Conservation (phyloP, 2,113 vertebrate species). For the Pedetes capensis region DNA sequence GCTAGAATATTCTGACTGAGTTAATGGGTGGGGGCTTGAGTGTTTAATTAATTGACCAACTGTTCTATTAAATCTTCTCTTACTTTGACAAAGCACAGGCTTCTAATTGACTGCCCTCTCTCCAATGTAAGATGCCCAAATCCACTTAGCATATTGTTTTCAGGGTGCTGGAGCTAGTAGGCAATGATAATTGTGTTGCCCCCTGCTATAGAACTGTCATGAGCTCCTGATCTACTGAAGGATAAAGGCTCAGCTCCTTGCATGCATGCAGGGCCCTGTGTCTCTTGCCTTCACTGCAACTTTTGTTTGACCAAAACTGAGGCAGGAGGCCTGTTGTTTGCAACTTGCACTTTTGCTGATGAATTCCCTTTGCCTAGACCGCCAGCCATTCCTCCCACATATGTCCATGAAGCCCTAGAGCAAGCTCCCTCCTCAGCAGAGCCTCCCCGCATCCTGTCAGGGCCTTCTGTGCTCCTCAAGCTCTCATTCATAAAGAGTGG, state of each 20-base stretch:
- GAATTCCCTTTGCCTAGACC: not conserved
- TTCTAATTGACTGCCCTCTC: not conserved
- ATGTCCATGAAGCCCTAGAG: not conserved
- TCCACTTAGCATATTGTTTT: not conserved
- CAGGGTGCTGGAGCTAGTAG: not conserved
- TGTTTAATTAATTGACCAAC: slow-evolving; percentile 58
- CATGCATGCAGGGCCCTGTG: not conserved
- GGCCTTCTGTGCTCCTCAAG: not conserved
- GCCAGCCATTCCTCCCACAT: not conserved
- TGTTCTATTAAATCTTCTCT: slow-evolving; percentile 49
- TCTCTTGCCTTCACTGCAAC: not conserved
- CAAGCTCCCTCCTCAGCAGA: not conserved
- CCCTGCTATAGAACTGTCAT: not conserved
- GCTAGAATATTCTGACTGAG: slow-evolving; percentile 11
- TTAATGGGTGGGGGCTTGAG: not conserved
- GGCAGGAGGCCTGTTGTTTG: not conserved
- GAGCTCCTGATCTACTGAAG: not conserved
- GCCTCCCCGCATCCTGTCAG: not conserved
- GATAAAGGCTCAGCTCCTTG: not conserved
- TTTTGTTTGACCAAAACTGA: not conserved
- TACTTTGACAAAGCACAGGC: not conserved
- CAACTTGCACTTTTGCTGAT: not conserved
- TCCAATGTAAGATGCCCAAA: not conserved
- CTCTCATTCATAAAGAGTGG: not conserved
- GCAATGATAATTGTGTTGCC: fast-evolving